Percentiles rank a stretch among this genome's conserved stretches.
Conservation (phyloP, 2,113 vertebrate species). For the western clawed frog (Xenopus tropicalis) region UCB_Xtro_10.0 CM004443.2:67493001-67493500, state of each 20-base stretch:
- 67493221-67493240: slow-evolving; percentile 6
- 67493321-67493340: slow-evolving; percentile 4
- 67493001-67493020: too few species aligned
- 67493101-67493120: too few species aligned
- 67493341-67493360: slow-evolving; percentile 25
- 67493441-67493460: slow-evolving; percentile 63
- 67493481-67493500: slow-evolving; percentile 12
- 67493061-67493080: too few species aligned
- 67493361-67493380: background rate
- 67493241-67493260: background rate
- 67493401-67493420: background rate
- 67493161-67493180: too few species aligned
- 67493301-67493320: slow-evolving; percentile 11
- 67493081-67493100: too few species aligned
- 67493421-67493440: slow-evolving; percentile 47
- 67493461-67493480: slow-evolving; percentile 53
- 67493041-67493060: too few species aligned
- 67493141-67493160: too few species aligned
- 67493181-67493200: too few species aligned
- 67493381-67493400: background rate
- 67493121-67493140: too few species aligned
- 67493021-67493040: too few species aligned
- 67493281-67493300: slow-evolving; percentile 7
- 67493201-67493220: background rate
- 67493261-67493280: slow-evolving; percentile 14